A percentile compares a stretch with the other conserved stretches of the same genome.
Evolutionary conservation across 2,888 invertebrate species (phyloP).

Genomic region (Leptopterna dolabrata): DNA sequence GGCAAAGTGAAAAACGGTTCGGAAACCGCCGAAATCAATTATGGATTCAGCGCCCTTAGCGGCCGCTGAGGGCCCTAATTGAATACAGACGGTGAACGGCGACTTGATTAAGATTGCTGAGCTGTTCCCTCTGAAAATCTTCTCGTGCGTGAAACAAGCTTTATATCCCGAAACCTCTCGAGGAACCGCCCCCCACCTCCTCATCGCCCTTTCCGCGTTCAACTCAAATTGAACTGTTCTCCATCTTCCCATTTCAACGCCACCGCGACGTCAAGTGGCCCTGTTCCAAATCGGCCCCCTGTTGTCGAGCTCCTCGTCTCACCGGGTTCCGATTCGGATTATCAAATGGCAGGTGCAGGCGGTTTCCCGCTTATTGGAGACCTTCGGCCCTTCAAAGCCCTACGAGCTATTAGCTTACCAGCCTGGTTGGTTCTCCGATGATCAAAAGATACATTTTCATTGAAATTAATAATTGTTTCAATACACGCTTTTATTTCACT

Average conservation of each 20-base stretch:
- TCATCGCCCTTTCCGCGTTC: background rate
- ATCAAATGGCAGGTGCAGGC: background rate
- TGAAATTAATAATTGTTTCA: too few relatives aligned
- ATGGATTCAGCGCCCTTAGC: background rate
- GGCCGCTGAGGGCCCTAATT: background rate
- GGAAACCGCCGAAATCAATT: background rate
- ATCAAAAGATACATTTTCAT: too few relatives aligned
- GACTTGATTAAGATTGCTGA: conserved; percentile 3
- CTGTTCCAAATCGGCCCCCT: background rate
- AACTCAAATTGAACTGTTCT: background rate
- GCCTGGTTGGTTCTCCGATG: too few relatives aligned
- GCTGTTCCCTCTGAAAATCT: background rate
- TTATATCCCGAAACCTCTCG: background rate
- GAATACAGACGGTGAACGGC: background rate
- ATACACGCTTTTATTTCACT: too few relatives aligned
- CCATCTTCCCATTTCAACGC: background rate
- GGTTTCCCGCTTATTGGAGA: background rate
- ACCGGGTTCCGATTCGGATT: background rate
- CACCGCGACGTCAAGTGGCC: background rate
- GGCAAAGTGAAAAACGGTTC: background rate
- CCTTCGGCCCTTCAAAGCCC: background rate
- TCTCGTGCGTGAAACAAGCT: background rate
- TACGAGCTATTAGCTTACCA: too few relatives aligned
- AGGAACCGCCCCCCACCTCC: background rate
- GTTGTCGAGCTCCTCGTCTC: background rate